Evolutionary conservation across 2,113 vertebrate species (phyloP).

Genomic region (Panthera uncia): DNA sequence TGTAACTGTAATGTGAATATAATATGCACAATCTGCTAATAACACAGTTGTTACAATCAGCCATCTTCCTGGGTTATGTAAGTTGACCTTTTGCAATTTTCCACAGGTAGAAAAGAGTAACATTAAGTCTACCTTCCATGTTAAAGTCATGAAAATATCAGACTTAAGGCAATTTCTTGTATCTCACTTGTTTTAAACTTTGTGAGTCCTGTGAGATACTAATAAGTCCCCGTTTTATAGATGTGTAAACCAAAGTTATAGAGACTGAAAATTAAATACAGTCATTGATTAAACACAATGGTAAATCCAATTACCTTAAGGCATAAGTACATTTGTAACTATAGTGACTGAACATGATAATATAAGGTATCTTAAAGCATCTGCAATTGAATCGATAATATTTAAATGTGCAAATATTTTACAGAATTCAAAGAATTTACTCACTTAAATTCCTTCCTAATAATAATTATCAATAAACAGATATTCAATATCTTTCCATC

Average conservation of each 20-base stretch:
- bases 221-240: background rate
- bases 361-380: background rate
- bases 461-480: background rate
- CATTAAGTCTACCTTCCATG: background rate
- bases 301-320: background rate
- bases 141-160: background rate
- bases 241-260: background rate
- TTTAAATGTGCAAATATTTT: background rate
- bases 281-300: background rate
- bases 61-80: background rate
- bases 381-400: background rate
- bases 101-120: background rate
- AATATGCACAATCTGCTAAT: background rate
- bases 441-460: background rate
- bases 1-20: background rate
- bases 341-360: background rate
- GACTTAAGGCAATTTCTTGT: background rate
- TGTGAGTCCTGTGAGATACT: background rate
- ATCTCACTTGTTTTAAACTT: background rate
- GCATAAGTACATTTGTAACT: background rate
- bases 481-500: background rate
- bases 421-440: conserved; percentile 6
- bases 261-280: background rate
- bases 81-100: background rate
- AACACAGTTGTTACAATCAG: background rate